Evolutionary conservation across 2,113 vertebrate genomes (phyloP).

Genomic region (Epinephelus cyanopodus): DNA sequence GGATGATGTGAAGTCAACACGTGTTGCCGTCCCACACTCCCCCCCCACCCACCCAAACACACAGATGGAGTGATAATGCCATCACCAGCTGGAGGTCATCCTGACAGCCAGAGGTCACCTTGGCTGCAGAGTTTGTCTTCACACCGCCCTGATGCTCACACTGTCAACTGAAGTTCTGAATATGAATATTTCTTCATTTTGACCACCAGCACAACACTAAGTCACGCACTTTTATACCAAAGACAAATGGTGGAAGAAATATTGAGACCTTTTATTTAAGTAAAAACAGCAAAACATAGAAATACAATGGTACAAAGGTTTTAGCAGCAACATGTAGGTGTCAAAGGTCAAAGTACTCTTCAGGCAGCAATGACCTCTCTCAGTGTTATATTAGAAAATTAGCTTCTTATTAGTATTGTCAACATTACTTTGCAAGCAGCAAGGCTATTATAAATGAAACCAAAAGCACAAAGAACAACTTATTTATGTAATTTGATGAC

Average conservation of each 20-base stretch:
- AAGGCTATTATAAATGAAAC: too few relatives aligned
- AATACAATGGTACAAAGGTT: background rate
- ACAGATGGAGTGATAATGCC: conserved; percentile 12
- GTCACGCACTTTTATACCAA: background rate
- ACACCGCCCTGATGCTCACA: background rate
- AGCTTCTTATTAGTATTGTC: background rate
- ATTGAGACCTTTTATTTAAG: too few relatives aligned
- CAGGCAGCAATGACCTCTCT: background rate
- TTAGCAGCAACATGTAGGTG: background rate
- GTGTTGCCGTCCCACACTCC: conserved; percentile 35
- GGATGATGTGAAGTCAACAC: conserved; percentile 34
- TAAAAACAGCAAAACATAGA: too few relatives aligned
- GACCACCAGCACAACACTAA: background rate
- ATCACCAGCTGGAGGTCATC: conserved; percentile 46
- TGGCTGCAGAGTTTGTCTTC: background rate
- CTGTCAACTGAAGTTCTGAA: background rate
- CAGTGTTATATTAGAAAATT: background rate
- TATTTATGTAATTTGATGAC: too few relatives aligned
- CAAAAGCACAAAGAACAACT: too few relatives aligned
- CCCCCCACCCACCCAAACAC: background rate
- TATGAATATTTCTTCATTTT: background rate
- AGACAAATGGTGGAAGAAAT: too few relatives aligned
- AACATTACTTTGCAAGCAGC: background rate
- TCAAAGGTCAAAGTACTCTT: background rate
- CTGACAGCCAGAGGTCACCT: conserved; percentile 51